These are phyloP conservation scores for Nyctereutes procyonoides DNA, from an alignment of 2,113 vertebrate species.

Conservation along the genomic window DNA sequence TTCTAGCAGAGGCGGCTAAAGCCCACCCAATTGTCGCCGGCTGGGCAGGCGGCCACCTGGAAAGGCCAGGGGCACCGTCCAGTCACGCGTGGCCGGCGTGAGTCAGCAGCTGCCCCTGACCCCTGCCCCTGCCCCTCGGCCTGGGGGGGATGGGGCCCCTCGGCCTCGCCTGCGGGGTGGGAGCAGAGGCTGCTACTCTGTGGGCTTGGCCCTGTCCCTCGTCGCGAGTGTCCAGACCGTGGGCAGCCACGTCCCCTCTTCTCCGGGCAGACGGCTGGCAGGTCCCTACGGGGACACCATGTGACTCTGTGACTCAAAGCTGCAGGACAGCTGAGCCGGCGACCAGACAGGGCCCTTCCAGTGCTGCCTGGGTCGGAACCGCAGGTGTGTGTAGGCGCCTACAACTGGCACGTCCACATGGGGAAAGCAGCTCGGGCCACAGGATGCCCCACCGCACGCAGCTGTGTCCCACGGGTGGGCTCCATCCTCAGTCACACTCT, in stretches of 20 bases:
- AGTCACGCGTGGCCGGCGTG: conserved; percentile 75
- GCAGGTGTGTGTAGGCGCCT: rapidly evolving
- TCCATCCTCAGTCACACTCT: too few relatives aligned
- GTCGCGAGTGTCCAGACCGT: neutral
- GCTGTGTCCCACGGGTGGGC: neutral
- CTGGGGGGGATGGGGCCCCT: neutral
- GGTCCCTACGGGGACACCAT: neutral
- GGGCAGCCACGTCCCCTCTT: rapidly evolving
- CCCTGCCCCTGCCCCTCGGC: conserved; percentile 60
- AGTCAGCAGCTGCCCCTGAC: conserved; percentile 78
- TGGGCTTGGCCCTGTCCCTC: rapidly evolving
- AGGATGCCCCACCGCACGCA: rapidly evolving
- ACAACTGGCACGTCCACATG: rapidly evolving
- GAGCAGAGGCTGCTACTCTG: too few relatives aligned
- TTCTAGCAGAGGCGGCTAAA: conserved; percentile 74
- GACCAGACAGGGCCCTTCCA: neutral
- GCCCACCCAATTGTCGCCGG: conserved; percentile 72
- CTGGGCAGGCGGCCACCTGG: conserved; percentile 83
- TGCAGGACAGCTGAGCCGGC: rapidly evolving
- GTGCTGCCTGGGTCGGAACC: rapidly evolving
- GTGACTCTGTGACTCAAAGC: neutral
- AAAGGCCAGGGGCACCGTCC: conserved; percentile 77
- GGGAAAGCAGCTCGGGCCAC: rapidly evolving
- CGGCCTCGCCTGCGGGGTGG: rapidly evolving
- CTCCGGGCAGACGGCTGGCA: neutral